These are phyloP conservation scores for Sternotherus odoratus DNA, from an alignment of 2,797 vertebrate species.

Conservation along the genomic window DNA sequence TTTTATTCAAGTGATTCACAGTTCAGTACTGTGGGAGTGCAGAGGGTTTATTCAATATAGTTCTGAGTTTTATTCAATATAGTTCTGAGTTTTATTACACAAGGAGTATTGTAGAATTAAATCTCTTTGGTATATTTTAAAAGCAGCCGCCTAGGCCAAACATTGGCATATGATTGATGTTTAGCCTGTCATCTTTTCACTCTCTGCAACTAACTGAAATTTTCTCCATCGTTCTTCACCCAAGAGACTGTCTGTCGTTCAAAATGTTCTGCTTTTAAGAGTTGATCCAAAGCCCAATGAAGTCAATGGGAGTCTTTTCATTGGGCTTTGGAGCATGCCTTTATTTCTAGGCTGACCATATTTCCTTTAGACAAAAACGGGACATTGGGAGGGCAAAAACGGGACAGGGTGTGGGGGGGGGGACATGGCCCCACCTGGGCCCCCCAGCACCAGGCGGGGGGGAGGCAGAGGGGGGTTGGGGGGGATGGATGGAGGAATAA, in stretches of 20 bases:
- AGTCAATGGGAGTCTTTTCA: neutral
- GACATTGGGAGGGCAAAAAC: too few relatives aligned
- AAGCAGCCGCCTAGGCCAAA: neutral
- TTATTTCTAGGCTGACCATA: too few relatives aligned
- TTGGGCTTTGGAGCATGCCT: constrained; percentile 10
- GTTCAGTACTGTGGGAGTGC: accelerated
- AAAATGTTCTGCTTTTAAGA: neutral
- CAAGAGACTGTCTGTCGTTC: neutral
- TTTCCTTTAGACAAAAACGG: too few relatives aligned
- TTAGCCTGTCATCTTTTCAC: neutral
- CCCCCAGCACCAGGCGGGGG: too few relatives aligned
- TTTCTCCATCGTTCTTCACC: neutral
- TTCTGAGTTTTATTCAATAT: neutral
- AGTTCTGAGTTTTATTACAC: neutral
- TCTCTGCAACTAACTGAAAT: neutral
- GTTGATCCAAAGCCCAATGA: neutral
- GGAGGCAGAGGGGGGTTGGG: too few relatives aligned
- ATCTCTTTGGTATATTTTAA: neutral
- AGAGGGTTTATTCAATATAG: neutral
- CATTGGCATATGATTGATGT: neutral
- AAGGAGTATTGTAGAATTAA: neutral
- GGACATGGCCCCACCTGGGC: too few relatives aligned
- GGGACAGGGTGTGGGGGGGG: too few relatives aligned
- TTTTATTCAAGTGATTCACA: neutral
- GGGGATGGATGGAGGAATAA: too few relatives aligned